phyloP scores from a whole-genome alignment of 2,888 invertebrate genomes.

The Camponotus fellah region DNA sequence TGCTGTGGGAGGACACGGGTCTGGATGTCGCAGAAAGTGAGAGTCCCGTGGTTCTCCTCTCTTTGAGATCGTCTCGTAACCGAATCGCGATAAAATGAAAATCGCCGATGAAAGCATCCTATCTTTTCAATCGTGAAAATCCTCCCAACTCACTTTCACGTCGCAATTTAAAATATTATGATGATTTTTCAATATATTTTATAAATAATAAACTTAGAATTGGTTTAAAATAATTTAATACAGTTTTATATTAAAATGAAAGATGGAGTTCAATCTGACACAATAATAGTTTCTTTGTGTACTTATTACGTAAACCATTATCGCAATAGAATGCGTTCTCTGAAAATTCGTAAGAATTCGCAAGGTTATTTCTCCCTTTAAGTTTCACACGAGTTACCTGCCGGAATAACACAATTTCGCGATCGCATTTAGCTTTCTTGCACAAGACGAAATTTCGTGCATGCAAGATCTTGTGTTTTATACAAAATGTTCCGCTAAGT shows the following conservation, averaged over 20 bases:
- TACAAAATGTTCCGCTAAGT: slow-evolving; percentile 69
- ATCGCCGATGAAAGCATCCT: slow-evolving; percentile 64
- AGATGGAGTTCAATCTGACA: neutral
- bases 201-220: neutral
- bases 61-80: slow-evolving; percentile 27
- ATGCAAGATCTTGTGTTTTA: slow-evolving; percentile 49
- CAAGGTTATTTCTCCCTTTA: neutral
- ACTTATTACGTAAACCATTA: neutral
- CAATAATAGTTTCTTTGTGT: neutral
- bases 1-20: slow-evolving; percentile 64
- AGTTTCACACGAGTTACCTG: neutral
- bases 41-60: slow-evolving; percentile 70
- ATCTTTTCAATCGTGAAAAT: slow-evolving; percentile 60
- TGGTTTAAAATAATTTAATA: slow-evolving; percentile 17
- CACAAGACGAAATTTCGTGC: slow-evolving; percentile 56
- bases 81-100: slow-evolving; percentile 59
- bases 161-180: slow-evolving; percentile 31
- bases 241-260: neutral
- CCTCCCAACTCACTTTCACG: slow-evolving; percentile 57
- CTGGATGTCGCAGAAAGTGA: slow-evolving; percentile 75
- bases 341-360: neutral
- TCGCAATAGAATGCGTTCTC: neutral
- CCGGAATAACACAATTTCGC: slow-evolving; percentile 32
- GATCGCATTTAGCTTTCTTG: slow-evolving; percentile 41
- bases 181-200: neutral